Percentiles rank a stretch among this genome's conserved stretches.
Evolutionary conservation across 2,113 vertebrate genomes (phyloP).

Genomic region (Hystrix brachyura): DNA sequence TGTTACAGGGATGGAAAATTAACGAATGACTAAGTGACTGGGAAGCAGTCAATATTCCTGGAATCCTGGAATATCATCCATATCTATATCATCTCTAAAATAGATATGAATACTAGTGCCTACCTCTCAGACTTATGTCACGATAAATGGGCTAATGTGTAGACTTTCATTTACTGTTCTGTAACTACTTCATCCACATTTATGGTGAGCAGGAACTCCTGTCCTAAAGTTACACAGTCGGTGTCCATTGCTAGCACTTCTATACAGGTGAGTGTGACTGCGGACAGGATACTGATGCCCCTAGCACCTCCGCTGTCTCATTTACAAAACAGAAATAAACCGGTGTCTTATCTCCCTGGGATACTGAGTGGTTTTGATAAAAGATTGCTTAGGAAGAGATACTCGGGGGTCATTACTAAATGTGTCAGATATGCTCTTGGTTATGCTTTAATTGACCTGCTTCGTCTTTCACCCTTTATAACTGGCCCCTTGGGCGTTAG

Average conservation of each 20-base stretch:
- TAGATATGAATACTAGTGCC: background rate
- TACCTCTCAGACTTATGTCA: background rate
- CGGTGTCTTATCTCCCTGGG: background rate
- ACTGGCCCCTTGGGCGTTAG: background rate
- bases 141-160: background rate
- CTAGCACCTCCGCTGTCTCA: background rate
- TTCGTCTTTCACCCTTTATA: background rate
- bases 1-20: background rate
- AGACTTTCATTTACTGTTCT: background rate
- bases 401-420: background rate
- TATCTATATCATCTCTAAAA: background rate
- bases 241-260: background rate
- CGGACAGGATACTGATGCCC: background rate
- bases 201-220: background rate
- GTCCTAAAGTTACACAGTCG: background rate
- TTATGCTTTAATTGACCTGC: background rate
- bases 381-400: background rate
- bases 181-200: background rate
- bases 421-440: background rate
- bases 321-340: slow-evolving; percentile 28
- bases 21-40: background rate
- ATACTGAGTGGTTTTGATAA: background rate
- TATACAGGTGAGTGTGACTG: background rate
- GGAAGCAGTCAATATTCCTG: background rate
- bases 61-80: background rate